Percentiles rank a stretch among this genome's conserved stretches.
phyloP scores from a whole-genome alignment of 2,113 vertebrate species.

The Amphiprion percula region DNA sequence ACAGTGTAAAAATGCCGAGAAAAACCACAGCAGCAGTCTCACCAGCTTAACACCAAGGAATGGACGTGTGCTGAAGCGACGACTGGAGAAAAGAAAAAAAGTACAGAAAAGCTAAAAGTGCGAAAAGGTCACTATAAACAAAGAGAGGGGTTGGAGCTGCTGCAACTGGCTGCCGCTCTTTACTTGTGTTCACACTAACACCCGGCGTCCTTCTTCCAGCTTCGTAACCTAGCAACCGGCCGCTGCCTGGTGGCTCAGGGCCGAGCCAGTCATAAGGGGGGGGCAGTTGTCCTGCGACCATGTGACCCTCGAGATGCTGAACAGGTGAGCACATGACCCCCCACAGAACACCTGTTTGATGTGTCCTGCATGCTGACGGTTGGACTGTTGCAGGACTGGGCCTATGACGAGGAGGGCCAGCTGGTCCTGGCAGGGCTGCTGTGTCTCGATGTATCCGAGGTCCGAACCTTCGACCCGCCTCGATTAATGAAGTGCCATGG shows the following conservation, averaged over 20 bases:
- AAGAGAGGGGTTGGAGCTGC: too few relatives aligned
- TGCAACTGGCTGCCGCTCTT: too few relatives aligned
- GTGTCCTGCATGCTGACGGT: too few relatives aligned
- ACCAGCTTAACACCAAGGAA: too few relatives aligned
- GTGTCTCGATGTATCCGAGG: constrained; percentile 94
- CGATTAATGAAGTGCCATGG: constrained; percentile 98
- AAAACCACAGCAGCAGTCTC: too few relatives aligned
- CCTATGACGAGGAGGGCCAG: constrained; percentile 94
- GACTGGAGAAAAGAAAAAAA: too few relatives aligned
- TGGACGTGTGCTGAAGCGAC: too few relatives aligned
- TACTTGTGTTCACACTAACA: too few relatives aligned
- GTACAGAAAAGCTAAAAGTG: too few relatives aligned
- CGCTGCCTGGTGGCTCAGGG: constrained; percentile 93
- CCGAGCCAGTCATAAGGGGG: constrained; percentile 94
- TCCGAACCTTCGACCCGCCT: constrained; percentile 90
- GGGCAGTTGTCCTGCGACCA: constrained; percentile 88
- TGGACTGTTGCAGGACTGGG: constrained; percentile 86
- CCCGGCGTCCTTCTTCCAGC: constrained; percentile 73
- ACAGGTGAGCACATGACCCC: constrained; percentile 85
- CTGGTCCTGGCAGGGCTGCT: constrained; percentile 92
- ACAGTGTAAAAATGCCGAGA: too few relatives aligned
- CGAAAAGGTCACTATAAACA: too few relatives aligned
- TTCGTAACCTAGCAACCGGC: constrained; percentile 89
- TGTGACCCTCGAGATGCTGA: constrained; percentile 90
- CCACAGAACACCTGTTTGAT: not conserved